A percentile compares a stretch with the other conserved stretches of the same genome.
Conservation (phyloP, 1,140 invertebrate species). For the Ceratina calcarata region DNA sequence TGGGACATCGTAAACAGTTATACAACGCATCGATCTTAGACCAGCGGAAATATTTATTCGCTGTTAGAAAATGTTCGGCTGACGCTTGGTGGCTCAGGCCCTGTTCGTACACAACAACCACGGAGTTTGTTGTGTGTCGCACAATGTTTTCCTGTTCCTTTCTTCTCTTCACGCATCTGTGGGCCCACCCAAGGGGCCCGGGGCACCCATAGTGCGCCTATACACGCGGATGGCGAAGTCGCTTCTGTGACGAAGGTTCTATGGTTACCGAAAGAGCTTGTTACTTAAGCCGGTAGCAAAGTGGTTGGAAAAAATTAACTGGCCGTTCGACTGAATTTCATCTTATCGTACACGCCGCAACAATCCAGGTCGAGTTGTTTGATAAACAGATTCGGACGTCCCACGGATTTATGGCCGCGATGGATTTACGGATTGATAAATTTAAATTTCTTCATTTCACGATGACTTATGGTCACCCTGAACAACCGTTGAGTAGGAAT, state of each 20-base stretch:
- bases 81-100: background rate
- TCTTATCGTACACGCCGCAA: background rate
- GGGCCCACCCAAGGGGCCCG: slow-evolving; percentile 56
- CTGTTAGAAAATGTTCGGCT: slow-evolving; percentile 45
- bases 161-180: slow-evolving; percentile 56
- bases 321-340: slow-evolving; percentile 2
- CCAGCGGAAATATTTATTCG: slow-evolving; percentile 48
- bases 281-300: slow-evolving; percentile 52
- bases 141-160: slow-evolving; percentile 43
- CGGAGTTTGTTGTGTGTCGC: slow-evolving; percentile 31
- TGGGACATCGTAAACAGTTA: slow-evolving; percentile 19
- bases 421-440: background rate
- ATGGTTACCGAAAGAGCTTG: slow-evolving; percentile 46
- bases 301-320: slow-evolving; percentile 2
- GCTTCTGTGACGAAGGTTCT: slow-evolving; percentile 39
- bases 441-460: background rate
- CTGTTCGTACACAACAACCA: slow-evolving; percentile 16
- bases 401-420: background rate
- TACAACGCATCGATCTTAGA: slow-evolving; percentile 3
- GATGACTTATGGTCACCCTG: background rate
- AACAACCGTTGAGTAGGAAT: background rate
- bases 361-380: background rate
- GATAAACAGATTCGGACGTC: background rate
- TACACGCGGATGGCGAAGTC: slow-evolving; percentile 8
- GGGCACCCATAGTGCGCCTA: background rate